Evolutionary conservation across 2,113 vertebrate genomes (phyloP).

Genomic region (Pagrus major): DNA sequence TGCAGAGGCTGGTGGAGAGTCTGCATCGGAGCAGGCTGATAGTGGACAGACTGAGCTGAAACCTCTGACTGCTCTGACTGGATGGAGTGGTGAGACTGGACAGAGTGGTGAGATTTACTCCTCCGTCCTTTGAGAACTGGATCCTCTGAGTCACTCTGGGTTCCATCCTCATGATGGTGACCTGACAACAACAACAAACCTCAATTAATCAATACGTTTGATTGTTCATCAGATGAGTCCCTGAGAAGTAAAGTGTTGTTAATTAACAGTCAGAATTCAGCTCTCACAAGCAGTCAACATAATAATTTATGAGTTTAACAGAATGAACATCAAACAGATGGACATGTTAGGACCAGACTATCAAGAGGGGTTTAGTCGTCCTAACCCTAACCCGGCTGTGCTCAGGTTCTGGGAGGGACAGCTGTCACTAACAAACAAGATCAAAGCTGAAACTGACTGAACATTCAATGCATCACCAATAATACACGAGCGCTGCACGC

Average conservation of each 20-base stretch:
- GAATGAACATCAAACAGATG: too few species aligned
- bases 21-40: not conserved
- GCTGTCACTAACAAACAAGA: too few species aligned
- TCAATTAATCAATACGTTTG: not conserved
- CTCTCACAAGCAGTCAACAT: too few species aligned
- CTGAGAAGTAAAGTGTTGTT: not conserved
- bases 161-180: conserved; percentile 95
- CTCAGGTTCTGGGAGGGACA: too few species aligned
- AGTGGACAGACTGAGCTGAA: conserved; percentile 27
- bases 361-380: too few species aligned
- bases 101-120: conserved; percentile 74
- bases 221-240: not conserved
- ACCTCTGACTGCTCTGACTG: conserved; percentile 51
- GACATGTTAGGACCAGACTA: too few species aligned
- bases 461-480: too few species aligned
- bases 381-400: too few species aligned
- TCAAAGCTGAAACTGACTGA: too few species aligned
- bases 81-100: conserved; percentile 45
- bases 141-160: conserved; percentile 96
- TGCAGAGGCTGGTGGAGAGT: conserved; percentile 48
- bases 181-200: conserved; percentile 75
- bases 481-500: too few species aligned
- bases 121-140: conserved; percentile 78
- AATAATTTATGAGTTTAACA: too few species aligned
- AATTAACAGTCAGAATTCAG: too few species aligned